A percentile compares a stretch with the other conserved stretches of the same genome.
Conservation (phyloP, 2,888 invertebrate species). For the Tricholauxania praeusta region DNA sequence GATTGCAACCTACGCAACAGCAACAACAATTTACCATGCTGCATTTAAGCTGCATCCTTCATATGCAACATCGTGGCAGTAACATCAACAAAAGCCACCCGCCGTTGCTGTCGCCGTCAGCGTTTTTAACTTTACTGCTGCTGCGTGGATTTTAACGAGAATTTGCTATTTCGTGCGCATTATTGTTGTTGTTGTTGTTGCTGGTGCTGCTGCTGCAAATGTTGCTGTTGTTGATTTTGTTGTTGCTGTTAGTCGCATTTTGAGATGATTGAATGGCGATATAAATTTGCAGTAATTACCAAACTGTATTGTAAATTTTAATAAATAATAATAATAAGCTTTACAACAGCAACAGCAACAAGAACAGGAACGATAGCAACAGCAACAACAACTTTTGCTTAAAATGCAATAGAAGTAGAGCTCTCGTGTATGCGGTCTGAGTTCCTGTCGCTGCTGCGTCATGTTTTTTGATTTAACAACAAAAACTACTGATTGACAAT, state of each 20-base stretch:
- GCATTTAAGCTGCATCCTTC: slow-evolving; percentile 15
- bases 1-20: slow-evolving; percentile 8
- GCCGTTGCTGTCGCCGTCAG: slow-evolving; percentile 30
- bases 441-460: slow-evolving; percentile 24
- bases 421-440: neutral
- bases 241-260: slow-evolving; percentile 26
- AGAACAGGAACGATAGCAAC: slow-evolving; percentile 15
- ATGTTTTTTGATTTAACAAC: slow-evolving; percentile 31
- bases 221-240: slow-evolving; percentile 43
- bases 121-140: slow-evolving; percentile 52
- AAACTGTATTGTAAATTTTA: slow-evolving; percentile 27
- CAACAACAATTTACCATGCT: neutral
- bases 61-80: slow-evolving; percentile 17
- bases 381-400: neutral
- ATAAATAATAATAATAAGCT: slow-evolving; percentile 26
- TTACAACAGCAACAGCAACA: slow-evolving; percentile 19
- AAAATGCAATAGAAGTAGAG: too few relatives aligned
- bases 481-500: slow-evolving; percentile 33
- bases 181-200: slow-evolving; percentile 38
- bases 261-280: slow-evolving; percentile 33
- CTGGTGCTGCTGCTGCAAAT: slow-evolving; percentile 25
- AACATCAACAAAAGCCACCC: slow-evolving; percentile 15
- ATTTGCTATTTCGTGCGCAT: slow-evolving; percentile 18
- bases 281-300: slow-evolving; percentile 36
- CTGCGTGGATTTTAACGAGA: slow-evolving; percentile 38